Conservation (phyloP, 2,888 invertebrate species). For the Agonopterix heracliana region DNA sequence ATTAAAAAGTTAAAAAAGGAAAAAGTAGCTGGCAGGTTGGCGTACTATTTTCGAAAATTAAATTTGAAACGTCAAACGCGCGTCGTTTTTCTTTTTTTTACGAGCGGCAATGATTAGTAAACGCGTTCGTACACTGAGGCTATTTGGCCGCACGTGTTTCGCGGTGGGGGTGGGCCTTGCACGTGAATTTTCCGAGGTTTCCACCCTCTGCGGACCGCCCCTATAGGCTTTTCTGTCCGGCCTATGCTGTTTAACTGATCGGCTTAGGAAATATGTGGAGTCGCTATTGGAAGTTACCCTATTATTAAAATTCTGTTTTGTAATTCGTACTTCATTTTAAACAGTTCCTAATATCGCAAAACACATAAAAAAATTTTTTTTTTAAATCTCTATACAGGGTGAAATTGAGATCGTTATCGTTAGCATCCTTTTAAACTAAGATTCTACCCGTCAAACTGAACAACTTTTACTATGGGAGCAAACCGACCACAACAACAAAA, state of each 20-base stretch:
- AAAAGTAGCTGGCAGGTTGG: slow-evolving; percentile 14
- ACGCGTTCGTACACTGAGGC: slow-evolving; percentile 65
- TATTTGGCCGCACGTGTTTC: slow-evolving; percentile 71
- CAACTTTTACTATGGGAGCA: no score
- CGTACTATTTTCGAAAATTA: slow-evolving; percentile 32
- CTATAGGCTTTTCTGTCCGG: slow-evolving; percentile 77
- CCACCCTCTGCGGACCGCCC: slow-evolving; percentile 76
- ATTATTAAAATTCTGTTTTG: not conserved
- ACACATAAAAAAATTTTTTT: not conserved
- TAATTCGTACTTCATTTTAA: not conserved
- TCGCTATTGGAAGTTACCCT: slow-evolving; percentile 18
- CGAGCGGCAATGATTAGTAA: slow-evolving; percentile 67
- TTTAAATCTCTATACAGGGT: no score
- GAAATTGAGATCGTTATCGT: no score
- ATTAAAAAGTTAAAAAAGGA: slow-evolving; percentile 18
- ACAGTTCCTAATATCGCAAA: not conserved
- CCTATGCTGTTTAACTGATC: slow-evolving; percentile 75
- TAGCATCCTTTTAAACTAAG: no score
- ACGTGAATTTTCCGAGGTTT: slow-evolving; percentile 76
- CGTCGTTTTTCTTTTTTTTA: slow-evolving; percentile 41
- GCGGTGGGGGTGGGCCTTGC: slow-evolving; percentile 63
- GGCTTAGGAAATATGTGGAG: slow-evolving; percentile 51
- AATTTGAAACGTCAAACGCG: slow-evolving; percentile 48
- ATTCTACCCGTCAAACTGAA: no score
- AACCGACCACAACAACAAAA: no score